phyloP scores from a whole-genome alignment of 1,140 invertebrate genomes.

The Mactra quadrangularis region DNA sequence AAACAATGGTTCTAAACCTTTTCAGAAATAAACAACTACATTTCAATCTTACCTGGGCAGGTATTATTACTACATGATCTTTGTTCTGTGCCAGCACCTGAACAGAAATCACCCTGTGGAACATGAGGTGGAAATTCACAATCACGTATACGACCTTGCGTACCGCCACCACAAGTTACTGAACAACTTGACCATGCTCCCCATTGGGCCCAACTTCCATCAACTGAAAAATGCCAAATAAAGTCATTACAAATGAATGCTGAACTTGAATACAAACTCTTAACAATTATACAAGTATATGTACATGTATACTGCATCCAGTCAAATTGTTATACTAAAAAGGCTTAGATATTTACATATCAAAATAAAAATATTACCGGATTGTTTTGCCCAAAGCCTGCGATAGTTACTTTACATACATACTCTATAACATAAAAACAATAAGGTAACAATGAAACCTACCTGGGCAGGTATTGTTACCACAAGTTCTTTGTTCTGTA shows the following conservation, averaged over 20 bases:
- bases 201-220: slow-evolving; percentile 57
- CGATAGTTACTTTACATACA: background rate
- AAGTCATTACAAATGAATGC: too few relatives aligned
- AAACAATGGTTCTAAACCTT: too few relatives aligned
- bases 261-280: background rate
- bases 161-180: slow-evolving; percentile 55
- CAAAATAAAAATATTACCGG: too few relatives aligned
- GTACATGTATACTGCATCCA: background rate
- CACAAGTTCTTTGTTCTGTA: slow-evolving; percentile 20
- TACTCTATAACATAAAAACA: too few relatives aligned
- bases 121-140: slow-evolving; percentile 53
- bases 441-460: slow-evolving; percentile 15
- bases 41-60: slow-evolving; percentile 58
- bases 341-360: too few relatives aligned
- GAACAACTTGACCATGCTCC: slow-evolving; percentile 44
- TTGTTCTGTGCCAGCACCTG: slow-evolving; percentile 36
- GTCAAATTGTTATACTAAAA: too few relatives aligned
- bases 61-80: slow-evolving; percentile 15
- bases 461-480: slow-evolving; percentile 43
- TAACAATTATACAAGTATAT: background rate
- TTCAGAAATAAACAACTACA: too few relatives aligned
- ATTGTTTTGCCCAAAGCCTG: background rate
- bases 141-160: background rate
- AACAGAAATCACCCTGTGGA: slow-evolving; percentile 69
- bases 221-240: slow-evolving; percentile 45